Percentiles rank a stretch among this genome's conserved stretches.
Evolutionary conservation across 1,140 invertebrate genomes (phyloP).

Genomic region (Drosophila malerkotliana): DNA sequence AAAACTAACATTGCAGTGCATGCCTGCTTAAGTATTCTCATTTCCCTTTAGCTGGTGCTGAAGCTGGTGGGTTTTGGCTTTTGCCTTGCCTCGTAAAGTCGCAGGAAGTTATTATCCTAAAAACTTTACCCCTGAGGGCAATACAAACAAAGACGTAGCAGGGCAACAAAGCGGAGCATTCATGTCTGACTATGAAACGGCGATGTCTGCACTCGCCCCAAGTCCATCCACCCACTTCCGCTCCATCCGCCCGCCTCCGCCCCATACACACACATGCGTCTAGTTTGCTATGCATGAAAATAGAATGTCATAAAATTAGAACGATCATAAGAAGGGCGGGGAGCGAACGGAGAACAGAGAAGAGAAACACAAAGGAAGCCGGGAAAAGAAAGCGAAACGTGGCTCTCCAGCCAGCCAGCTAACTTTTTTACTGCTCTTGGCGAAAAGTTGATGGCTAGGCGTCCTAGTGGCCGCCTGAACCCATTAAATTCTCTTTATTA

Average conservation of each 20-base stretch:
- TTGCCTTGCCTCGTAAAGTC: constrained; percentile 76
- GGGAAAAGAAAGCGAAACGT: constrained; percentile 53
- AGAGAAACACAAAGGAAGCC: constrained; percentile 19
- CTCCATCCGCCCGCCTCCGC: constrained; percentile 1
- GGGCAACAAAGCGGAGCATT: constrained; percentile 78
- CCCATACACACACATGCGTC: constrained; percentile 39
- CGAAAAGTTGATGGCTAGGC: constrained; percentile 73
- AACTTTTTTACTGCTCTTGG: constrained; percentile 77
- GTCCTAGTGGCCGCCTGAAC: constrained; percentile 67
- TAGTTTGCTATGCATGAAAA: constrained; percentile 75
- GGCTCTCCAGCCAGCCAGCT: constrained; percentile 31
- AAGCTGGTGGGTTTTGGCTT: constrained; percentile 63
- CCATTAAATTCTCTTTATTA: constrained; percentile 74
- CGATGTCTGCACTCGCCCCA: constrained; percentile 46
- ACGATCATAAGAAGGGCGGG: constrained; percentile 62
- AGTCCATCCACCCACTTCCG: constrained; percentile 1
- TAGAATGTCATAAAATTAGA: constrained; percentile 82
- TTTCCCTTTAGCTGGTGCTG: constrained; percentile 63
- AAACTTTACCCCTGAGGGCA: constrained; percentile 83
- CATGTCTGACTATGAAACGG: constrained; percentile 79
- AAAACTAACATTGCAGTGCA: constrained; percentile 29
- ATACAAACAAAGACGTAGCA: constrained; percentile 82
- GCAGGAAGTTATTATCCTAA: constrained; percentile 83
- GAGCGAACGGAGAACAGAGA: constrained; percentile 5
- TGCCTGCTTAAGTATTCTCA: constrained; percentile 73